Evolutionary conservation across 2,113 vertebrate species (phyloP).

Genomic region (Dissostichus mawsoni): DNA sequence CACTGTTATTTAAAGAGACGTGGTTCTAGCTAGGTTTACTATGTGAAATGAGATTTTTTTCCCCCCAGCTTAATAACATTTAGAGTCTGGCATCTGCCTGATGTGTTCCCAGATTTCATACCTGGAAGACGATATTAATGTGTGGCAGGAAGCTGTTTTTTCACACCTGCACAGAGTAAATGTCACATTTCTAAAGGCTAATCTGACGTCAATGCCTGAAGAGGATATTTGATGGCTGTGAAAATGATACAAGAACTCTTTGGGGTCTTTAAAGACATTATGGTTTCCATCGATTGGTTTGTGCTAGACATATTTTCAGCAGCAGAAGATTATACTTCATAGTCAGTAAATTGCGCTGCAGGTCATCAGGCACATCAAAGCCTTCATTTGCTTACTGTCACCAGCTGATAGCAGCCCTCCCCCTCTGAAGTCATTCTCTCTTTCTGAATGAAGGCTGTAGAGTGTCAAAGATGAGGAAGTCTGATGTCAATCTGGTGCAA

Average conservation of each 20-base stretch:
- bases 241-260: neutral
- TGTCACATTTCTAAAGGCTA: conserved; percentile 21
- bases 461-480: conserved; percentile 65
- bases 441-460: conserved; percentile 57
- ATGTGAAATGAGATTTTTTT: neutral
- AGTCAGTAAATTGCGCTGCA: neutral
- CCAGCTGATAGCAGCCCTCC: conserved; percentile 34
- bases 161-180: conserved; percentile 10
- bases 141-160: conserved; percentile 10
- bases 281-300: neutral
- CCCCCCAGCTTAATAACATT: conserved; percentile 15
- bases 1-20: conserved; percentile 12
- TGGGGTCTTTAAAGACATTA: neutral
- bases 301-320: neutral
- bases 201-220: neutral
- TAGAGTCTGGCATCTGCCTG: neutral
- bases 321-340: conserved; percentile 3
- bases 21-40: conserved; percentile 3
- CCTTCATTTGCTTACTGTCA: conserved; percentile 65
- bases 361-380: conserved; percentile 29
- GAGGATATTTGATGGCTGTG: neutral
- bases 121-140: conserved; percentile 21
- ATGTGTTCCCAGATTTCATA: conserved; percentile 16
- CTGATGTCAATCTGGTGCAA: conserved; percentile 68
- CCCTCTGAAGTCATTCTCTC: conserved; percentile 5